These are phyloP conservation scores for Lissocephala sabroskyi DNA, from an alignment of 2,888 invertebrate genomes.

Conservation along the genomic window DNA sequence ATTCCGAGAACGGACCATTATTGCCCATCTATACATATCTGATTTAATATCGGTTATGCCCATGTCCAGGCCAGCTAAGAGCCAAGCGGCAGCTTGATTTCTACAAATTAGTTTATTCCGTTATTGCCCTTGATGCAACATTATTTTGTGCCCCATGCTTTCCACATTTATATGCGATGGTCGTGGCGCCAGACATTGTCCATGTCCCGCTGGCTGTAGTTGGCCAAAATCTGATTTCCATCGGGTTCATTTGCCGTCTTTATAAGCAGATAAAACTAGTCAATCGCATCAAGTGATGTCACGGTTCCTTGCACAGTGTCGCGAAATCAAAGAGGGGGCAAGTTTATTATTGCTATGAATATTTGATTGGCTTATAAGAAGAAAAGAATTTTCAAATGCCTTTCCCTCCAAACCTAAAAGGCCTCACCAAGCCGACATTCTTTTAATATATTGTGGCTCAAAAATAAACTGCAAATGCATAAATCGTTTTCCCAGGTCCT, in stretches of 20 bases:
- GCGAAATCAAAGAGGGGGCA: too few relatives aligned
- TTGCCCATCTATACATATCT: slow-evolving; percentile 34
- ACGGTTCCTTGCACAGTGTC: too few relatives aligned
- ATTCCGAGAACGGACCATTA: slow-evolving; percentile 23
- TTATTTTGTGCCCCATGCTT: slow-evolving; percentile 27
- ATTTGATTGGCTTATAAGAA: too few relatives aligned
- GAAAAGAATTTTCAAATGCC: too few relatives aligned
- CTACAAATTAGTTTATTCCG: slow-evolving; percentile 49
- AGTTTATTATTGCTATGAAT: too few relatives aligned
- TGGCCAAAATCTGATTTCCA: not conserved
- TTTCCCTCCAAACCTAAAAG: too few relatives aligned
- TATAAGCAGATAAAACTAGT: slow-evolving; percentile 11
- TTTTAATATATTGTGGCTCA: too few relatives aligned
- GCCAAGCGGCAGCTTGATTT: slow-evolving; percentile 44
- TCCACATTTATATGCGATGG: slow-evolving; percentile 17
- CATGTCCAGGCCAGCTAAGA: slow-evolving; percentile 20
- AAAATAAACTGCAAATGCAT: too few relatives aligned
- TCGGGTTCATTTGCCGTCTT: too few relatives aligned
- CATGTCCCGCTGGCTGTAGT: slow-evolving; percentile 16
- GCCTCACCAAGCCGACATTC: too few relatives aligned
- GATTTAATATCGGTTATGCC: slow-evolving; percentile 47
- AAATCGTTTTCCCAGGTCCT: too few relatives aligned
- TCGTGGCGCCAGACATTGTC: too few relatives aligned
- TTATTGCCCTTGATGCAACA: slow-evolving; percentile 32
- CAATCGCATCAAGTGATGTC: slow-evolving; percentile 5